Conservation (phyloP, 2,113 vertebrate genomes). For the Campylomormyrus tamandua region DNA sequence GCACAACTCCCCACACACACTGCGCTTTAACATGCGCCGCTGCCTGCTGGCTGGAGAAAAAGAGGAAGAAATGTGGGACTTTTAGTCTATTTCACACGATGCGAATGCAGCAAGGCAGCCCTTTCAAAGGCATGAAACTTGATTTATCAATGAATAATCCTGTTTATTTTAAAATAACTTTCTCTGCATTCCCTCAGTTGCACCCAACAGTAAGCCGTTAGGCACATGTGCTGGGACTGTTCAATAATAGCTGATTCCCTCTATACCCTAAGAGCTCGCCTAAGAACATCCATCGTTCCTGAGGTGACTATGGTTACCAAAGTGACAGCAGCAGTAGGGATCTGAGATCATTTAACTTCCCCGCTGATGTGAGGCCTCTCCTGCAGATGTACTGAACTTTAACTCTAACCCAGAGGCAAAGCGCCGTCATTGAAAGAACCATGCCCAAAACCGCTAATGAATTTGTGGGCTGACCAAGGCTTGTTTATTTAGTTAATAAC, state of each 20-base stretch:
- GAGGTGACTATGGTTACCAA: not conserved
- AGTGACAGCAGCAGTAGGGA: not conserved
- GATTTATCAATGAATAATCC: not conserved
- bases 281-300: not conserved
- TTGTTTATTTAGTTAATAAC: not conserved
- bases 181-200: not conserved
- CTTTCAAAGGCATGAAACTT: not conserved
- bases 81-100: not conserved
- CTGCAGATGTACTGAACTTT: not conserved
- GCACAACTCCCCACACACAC: no score
- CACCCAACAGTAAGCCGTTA: not conserved
- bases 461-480: not conserved
- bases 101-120: not conserved
- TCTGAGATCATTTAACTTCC: not conserved
- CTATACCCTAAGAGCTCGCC: not conserved
- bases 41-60: not conserved
- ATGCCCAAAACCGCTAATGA: not conserved
- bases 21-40: not conserved
- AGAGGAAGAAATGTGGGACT: not conserved
- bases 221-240: not conserved
- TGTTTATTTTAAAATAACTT: not conserved
- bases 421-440: not conserved
- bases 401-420: not conserved
- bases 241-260: not conserved
- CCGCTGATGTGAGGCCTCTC: not conserved